Evolutionary conservation across 2,797 vertebrate species (phyloP).

Genomic region (Micropoecilia bifurca): DNA sequence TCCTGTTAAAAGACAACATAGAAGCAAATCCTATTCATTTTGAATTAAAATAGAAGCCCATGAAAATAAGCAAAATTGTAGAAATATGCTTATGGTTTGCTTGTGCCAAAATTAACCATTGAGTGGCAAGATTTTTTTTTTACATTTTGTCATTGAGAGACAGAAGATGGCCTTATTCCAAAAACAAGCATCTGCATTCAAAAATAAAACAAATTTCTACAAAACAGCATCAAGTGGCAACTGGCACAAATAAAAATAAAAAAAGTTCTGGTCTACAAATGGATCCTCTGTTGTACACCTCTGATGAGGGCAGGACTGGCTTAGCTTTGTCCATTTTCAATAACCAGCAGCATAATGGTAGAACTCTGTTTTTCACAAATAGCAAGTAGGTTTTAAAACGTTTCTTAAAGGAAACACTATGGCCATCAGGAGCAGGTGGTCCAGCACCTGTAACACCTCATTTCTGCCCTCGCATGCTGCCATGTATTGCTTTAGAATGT

Average conservation of each 20-base stretch:
- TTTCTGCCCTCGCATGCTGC: slow-evolving; percentile 7
- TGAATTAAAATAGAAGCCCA: background rate
- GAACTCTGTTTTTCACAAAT: background rate
- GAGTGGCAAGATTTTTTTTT: background rate
- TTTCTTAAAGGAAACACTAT: background rate
- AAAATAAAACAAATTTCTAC: background rate
- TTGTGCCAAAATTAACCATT: background rate
- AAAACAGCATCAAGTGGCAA: background rate
- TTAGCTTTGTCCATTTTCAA: background rate
- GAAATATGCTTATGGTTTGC: background rate
- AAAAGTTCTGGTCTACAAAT: background rate
- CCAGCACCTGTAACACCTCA: background rate
- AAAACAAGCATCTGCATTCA: background rate
- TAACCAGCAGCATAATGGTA: background rate
- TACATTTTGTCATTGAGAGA: background rate
- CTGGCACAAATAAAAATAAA: background rate
- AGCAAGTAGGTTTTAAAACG: background rate
- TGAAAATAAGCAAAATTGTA: background rate
- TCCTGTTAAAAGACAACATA: background rate
- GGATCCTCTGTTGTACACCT: background rate
- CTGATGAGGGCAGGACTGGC: background rate
- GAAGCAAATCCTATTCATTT: background rate
- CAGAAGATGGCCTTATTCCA: background rate
- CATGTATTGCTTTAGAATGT: slow-evolving; percentile 26
- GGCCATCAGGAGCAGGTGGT: background rate